Base-by-base conservation (phyloP, 2,888 invertebrate species). In the Sericinus montela region DNA sequence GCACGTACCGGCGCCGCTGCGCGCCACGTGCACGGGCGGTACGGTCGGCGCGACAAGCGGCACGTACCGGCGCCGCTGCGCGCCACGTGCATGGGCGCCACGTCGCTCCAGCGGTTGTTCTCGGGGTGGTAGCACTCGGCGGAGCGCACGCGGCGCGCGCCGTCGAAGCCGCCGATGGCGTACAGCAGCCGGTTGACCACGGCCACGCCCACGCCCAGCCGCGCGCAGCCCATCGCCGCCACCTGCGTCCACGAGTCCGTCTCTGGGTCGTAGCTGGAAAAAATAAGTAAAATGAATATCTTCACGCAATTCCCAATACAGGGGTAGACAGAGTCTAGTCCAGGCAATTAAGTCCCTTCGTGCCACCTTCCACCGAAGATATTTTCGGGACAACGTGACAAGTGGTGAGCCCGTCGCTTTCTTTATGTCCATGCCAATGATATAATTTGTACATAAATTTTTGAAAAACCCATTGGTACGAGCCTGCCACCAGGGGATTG, bases 61-160 rank as follows among this genome's bases (percentile, higher is more conserved):
- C 36, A 60, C 57, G 60, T 69, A 94, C 95, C 97, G 53, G 97
- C 95, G 19, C 97, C 97, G 72, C 96, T 96, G 51, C 97, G 88
- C 5, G 93, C 92, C 23, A 92, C 91, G 51, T 91, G 89, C 95
- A 97, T 95, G 0, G 95, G 86, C 11, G 94, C 91, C 53, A 97
- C 91, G 70, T 93, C 91, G 1, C 92, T 93, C 98, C 98, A 98
- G 63, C 93, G 92, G 73, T 97, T 93, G 73, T 95, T 95, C 83
- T 98, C 98, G 0, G 98, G 97, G 77, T 97, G 96, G 80, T 97
- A 98, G 79, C 97, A 96, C 85, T 98, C 98, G 0, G 93, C 95
- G 29, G 94, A 93, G 59, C 90, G 90, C 50, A 97, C 90, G 28
- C 97, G 90, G 23, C 94, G 90, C 11, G 88, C 89, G 16, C 98